Conservation (phyloP, 35 echinoderm and acorn worm species). For the Heliocidaris tuberculata region DNA sequence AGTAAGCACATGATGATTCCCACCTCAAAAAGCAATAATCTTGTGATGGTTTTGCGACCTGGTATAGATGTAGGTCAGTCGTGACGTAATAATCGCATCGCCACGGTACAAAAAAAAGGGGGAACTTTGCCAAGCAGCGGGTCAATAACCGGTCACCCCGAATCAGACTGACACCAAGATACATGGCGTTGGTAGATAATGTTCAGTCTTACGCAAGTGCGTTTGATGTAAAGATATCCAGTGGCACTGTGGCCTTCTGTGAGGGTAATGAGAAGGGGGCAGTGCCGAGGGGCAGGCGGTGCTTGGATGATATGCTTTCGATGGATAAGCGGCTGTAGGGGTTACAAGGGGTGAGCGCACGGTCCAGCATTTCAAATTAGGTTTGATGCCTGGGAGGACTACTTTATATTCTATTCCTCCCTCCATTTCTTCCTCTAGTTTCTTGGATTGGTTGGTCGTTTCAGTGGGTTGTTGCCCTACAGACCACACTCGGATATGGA, state of each 20-base stretch:
- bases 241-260: not conserved
- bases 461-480: not conserved
- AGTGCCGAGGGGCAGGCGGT: not conserved
- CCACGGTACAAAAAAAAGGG: not conserved
- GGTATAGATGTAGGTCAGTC: not conserved
- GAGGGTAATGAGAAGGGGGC: constrained; percentile 7
- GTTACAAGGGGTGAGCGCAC: not conserved
- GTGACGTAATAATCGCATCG: not conserved
- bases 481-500: not conserved
- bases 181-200: not conserved
- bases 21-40: constrained; percentile 1
- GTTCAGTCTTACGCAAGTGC: not conserved
- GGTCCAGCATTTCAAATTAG: not conserved
- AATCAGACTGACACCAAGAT: not conserved
- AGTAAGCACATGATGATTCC: not conserved
- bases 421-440: not conserved
- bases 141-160: not conserved
- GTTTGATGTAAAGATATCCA: not conserved
- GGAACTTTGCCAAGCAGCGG: not conserved
- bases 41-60: not conserved
- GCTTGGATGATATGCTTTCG: not conserved
- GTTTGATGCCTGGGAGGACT: not conserved
- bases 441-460: not conserved
- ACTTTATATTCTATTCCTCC: not conserved
- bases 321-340: not conserved